phyloP scores from a whole-genome alignment of 2,888 invertebrate species.

The Xylocampa areola region DNA sequence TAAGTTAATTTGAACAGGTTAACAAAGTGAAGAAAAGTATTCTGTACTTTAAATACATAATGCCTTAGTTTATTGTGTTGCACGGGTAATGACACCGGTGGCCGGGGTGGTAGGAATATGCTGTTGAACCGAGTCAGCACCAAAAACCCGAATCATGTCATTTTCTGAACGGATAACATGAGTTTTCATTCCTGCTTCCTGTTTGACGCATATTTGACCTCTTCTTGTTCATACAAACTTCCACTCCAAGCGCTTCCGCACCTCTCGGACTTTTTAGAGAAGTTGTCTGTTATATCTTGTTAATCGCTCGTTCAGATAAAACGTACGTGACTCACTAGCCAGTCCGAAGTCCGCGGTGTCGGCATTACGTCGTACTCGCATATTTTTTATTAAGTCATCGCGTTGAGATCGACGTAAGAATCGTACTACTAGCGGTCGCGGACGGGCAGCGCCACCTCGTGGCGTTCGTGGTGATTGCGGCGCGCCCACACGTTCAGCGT shows the following conservation, averaged over 20 bases:
- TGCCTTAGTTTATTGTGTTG: no score
- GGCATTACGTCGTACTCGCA: no score
- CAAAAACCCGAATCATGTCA: neutral
- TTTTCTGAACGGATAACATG: neutral
- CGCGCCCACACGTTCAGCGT: neutral
- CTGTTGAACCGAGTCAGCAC: neutral
- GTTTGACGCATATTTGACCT: neutral
- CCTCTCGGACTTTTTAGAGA: neutral
- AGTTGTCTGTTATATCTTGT: neutral
- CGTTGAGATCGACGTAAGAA: neutral
- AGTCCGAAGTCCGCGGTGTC: constrained; percentile 2
- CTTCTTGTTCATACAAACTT: neutral
- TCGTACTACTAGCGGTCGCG: neutral
- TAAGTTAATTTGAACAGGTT: no score
- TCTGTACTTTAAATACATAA: no score
- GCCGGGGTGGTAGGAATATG: no score
- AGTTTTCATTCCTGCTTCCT: neutral
- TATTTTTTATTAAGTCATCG: neutral
- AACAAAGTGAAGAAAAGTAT: no score
- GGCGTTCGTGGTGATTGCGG: no score
- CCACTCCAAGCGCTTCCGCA: neutral
- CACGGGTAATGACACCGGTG: no score
- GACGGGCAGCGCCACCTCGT: neutral
- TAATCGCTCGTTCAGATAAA: neutral
- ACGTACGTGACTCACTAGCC: neutral